Evolutionary conservation across 2,113 vertebrate species (phyloP).

Genomic region (Carassius carassius): DNA sequence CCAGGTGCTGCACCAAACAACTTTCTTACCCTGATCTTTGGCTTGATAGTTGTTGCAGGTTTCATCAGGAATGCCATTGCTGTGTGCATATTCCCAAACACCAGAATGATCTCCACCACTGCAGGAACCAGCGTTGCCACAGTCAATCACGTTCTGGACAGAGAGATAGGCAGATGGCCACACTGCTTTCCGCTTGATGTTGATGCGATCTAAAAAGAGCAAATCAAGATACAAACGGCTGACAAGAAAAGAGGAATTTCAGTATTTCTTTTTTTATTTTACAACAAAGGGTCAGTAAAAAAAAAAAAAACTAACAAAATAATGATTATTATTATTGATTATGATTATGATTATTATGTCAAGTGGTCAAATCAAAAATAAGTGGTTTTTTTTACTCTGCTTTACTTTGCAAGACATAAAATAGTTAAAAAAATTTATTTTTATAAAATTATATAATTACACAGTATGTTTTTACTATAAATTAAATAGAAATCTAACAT

Average conservation of each 20-base stretch:
- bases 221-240: too few species aligned
- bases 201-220: constrained; percentile 85
- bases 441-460: too few species aligned
- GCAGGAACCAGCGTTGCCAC: constrained; percentile 81
- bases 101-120: constrained; percentile 85
- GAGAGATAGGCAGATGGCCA: constrained; percentile 95
- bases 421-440: too few species aligned
- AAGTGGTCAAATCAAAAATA: too few species aligned
- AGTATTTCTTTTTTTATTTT: neutral
- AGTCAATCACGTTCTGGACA: constrained; percentile 92
- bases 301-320: neutral
- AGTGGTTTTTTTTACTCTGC: too few species aligned
- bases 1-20: neutral
- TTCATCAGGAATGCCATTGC: constrained; percentile 91
- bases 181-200: constrained; percentile 88
- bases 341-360: too few species aligned
- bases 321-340: too few species aligned
- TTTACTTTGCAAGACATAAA: too few species aligned
- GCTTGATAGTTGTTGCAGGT: constrained; percentile 99
- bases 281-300: neutral
- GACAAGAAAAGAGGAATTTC: neutral
- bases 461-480: too few species aligned
- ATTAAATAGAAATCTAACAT: neutral
- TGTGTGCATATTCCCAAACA: constrained; percentile 87
- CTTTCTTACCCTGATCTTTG: constrained; percentile 85